Evolutionary conservation across 2,797 vertebrate species (phyloP).

Genomic region (Alca torda): DNA sequence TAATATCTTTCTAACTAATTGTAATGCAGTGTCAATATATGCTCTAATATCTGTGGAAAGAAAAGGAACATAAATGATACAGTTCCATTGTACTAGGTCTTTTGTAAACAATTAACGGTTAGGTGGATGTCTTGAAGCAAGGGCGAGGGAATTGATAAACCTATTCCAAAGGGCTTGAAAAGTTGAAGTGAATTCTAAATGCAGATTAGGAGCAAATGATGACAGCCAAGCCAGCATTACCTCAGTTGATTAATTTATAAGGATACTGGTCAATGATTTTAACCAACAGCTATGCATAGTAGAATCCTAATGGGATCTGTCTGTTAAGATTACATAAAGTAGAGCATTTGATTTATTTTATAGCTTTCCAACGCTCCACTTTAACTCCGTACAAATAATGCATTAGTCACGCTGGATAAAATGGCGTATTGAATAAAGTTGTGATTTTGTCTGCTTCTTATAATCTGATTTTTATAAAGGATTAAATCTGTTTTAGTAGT

Average conservation of each 20-base stretch:
- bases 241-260: slow-evolving; percentile 80
- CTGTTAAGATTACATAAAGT: slow-evolving; percentile 79
- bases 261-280: slow-evolving; percentile 81
- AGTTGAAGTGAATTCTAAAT: slow-evolving; percentile 76
- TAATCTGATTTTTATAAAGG: slow-evolving; percentile 78
- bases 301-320: slow-evolving; percentile 78
- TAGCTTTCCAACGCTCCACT: slow-evolving; percentile 74
- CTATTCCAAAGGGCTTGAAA: slow-evolving; percentile 67
- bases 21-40: slow-evolving; percentile 20
- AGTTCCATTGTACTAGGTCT: background rate
- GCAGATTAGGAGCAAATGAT: slow-evolving; percentile 75
- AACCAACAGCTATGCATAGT: slow-evolving; percentile 76
- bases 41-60: slow-evolving; percentile 23
- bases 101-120: slow-evolving; percentile 47
- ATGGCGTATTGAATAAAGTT: slow-evolving; percentile 77
- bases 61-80: slow-evolving; percentile 22
- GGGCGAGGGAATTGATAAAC: slow-evolving; percentile 67
- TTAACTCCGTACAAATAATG: slow-evolving; percentile 81
- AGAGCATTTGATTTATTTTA: slow-evolving; percentile 81
- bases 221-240: slow-evolving; percentile 73
- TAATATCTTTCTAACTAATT: slow-evolving; percentile 56
- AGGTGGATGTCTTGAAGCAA: slow-evolving; percentile 47
- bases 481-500: slow-evolving; percentile 73
- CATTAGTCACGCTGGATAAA: slow-evolving; percentile 80
- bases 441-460: slow-evolving; percentile 76